These are phyloP conservation scores for Neofelis nebulosa DNA, from an alignment of 2,113 vertebrate species.

Conservation along the genomic window DNA sequence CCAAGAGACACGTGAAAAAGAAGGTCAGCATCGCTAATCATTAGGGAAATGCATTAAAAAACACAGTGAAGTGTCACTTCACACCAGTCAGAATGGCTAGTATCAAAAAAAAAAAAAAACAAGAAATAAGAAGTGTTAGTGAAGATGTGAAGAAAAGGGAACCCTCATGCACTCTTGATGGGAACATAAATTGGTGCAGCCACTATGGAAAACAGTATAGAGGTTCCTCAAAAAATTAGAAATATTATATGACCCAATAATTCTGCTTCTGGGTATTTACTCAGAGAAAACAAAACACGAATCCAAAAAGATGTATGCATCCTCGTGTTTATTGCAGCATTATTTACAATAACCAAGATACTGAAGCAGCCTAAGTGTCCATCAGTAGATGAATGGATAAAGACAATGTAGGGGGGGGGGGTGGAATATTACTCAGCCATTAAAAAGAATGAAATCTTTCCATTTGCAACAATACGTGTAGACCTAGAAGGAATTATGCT, in stretches of 20 bases:
- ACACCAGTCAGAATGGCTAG: neutral
- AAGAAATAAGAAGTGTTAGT: neutral
- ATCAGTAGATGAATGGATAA: neutral
- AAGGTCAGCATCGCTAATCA: neutral
- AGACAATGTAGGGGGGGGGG: neutral
- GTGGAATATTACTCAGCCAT: neutral
- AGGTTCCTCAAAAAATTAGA: neutral
- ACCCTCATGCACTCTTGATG: neutral
- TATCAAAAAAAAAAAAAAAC: neutral
- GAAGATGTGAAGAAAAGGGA: neutral
- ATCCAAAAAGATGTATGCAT: neutral
- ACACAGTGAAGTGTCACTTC: neutral
- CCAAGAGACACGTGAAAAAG: neutral
- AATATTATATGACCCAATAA: neutral
- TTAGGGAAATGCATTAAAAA: neutral
- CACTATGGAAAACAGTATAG: neutral
- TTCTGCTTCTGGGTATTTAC: neutral
- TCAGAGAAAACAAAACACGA: neutral
- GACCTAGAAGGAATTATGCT: neutral
- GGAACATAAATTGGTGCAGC: neutral
- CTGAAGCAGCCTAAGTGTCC: too few species aligned
- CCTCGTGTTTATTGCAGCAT: neutral
- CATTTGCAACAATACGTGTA: neutral
- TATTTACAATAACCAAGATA: neutral
- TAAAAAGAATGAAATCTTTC: neutral